Conservation (phyloP, 2,113 vertebrate species). For the Campylomormyrus numenius region DNA sequence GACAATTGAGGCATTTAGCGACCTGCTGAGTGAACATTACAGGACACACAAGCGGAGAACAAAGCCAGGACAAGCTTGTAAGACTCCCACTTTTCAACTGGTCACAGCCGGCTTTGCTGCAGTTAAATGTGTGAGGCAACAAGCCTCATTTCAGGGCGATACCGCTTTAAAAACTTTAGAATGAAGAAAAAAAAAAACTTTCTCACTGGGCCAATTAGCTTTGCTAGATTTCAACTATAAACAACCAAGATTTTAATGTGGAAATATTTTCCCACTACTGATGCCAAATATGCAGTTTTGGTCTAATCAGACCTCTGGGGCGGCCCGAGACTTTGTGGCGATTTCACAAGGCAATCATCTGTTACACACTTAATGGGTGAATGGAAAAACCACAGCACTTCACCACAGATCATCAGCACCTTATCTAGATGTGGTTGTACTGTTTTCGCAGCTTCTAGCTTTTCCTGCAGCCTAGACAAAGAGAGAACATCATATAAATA, state of each 20-base stretch:
- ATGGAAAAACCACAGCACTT: not conserved
- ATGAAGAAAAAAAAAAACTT: not conserved
- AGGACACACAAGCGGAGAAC: slow-evolving; percentile 5
- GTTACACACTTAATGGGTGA: not conserved
- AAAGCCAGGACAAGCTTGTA: slow-evolving; percentile 9
- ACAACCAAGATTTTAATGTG: not conserved
- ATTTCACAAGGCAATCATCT: not conserved
- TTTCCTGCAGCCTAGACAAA: slow-evolving; percentile 75
- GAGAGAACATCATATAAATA: slow-evolving; percentile 20
- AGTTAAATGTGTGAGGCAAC: not conserved
- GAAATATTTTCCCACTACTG: not conserved
- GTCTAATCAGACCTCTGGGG: not conserved
- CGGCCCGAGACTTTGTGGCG: not conserved
- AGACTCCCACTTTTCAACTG: not conserved
- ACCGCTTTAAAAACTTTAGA: not conserved
- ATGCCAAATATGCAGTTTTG: not conserved
- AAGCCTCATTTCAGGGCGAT: not conserved
- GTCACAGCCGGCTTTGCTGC: not conserved
- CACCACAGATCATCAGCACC: slow-evolving; percentile 57
- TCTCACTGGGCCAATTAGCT: not conserved
- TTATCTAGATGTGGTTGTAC: slow-evolving; percentile 81
- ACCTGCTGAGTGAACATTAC: slow-evolving; percentile 24
- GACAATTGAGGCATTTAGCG: slow-evolving; percentile 58
- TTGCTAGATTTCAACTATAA: not conserved
- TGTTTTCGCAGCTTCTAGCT: slow-evolving; percentile 64